phyloP scores from a whole-genome alignment of 2,113 vertebrate species.

The Limanda limanda region DNA sequence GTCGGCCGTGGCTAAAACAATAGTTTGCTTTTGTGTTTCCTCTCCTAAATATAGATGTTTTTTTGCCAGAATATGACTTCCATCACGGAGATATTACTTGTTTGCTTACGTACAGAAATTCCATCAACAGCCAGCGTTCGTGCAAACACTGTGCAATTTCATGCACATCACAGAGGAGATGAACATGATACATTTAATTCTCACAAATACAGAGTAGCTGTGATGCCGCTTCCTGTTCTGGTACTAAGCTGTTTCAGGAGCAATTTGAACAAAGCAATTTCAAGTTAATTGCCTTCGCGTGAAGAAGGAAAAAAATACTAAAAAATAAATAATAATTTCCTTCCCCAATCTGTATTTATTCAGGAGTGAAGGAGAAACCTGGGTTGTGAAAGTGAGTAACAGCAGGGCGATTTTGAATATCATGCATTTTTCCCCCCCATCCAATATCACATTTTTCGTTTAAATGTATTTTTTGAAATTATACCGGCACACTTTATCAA shows the following conservation, averaged over 20 bases:
- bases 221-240: conserved; percentile 56
- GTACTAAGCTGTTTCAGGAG: conserved; percentile 57
- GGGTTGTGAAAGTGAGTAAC: conserved; percentile 38
- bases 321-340: conserved; percentile 3
- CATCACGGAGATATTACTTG: background rate
- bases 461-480: conserved; percentile 52
- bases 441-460: conserved; percentile 50
- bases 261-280: conserved; percentile 75
- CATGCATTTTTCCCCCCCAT: background rate
- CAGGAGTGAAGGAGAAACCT: conserved; percentile 55
- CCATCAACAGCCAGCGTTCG: conserved; percentile 10
- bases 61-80: background rate
- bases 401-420: conserved; percentile 38
- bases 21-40: background rate
- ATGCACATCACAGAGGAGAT: conserved; percentile 44
- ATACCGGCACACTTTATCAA: conserved; percentile 59
- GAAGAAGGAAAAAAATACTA: conserved; percentile 24
- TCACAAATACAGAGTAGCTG: conserved; percentile 51
- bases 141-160: conserved; percentile 25
- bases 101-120: conserved; percentile 1
- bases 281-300: conserved; percentile 71
- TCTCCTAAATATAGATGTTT: background rate
- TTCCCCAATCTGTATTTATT: conserved; percentile 65
- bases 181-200: conserved; percentile 54
- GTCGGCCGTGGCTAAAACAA: background rate